Evolutionary conservation across 2,888 invertebrate species (phyloP).

Genomic region (Acleris sparsana): DNA sequence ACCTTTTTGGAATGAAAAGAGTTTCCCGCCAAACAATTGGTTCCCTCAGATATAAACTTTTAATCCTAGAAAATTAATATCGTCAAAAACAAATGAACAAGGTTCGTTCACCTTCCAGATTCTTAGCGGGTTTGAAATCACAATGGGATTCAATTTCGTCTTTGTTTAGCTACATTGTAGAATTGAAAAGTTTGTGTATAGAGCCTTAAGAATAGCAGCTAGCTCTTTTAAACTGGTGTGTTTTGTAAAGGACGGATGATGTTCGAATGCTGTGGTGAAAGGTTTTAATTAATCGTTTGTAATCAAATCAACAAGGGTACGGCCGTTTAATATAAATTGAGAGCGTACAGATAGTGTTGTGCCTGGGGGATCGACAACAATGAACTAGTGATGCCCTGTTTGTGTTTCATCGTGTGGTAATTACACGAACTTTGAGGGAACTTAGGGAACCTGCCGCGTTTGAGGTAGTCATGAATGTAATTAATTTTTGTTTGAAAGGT

Average conservation of each 20-base stretch:
- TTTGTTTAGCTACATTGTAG: too few species aligned
- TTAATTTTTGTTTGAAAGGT: slow-evolving; percentile 10
- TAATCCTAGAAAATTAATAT: slow-evolving; percentile 30
- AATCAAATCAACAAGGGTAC: slow-evolving; percentile 67
- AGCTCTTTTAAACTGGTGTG: neutral
- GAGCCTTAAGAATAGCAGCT: neutral
- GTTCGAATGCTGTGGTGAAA: slow-evolving; percentile 17
- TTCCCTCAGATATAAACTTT: slow-evolving; percentile 23
- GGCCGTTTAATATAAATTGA: slow-evolving; percentile 58
- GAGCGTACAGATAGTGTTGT: slow-evolving; percentile 49
- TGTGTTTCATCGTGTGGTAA: slow-evolving; percentile 28
- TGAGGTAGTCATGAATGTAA: slow-evolving; percentile 16
- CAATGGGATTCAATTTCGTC: slow-evolving; percentile 58
- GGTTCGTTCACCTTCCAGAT: slow-evolving; percentile 29
- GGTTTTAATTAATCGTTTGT: slow-evolving; percentile 69
- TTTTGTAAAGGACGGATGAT: neutral
- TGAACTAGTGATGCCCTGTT: slow-evolving; percentile 27
- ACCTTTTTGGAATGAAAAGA: neutral
- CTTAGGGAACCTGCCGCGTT: neutral
- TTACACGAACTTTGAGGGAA: slow-evolving; percentile 20
- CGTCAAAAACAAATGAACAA: slow-evolving; percentile 32
- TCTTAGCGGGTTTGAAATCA: slow-evolving; percentile 54
- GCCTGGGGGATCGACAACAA: slow-evolving; percentile 35
- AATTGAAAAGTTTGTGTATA: too few species aligned
- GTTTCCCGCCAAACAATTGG: slow-evolving; percentile 19